Conservation (phyloP, 2,113 vertebrate genomes). For the Ciconia stormi region DNA sequence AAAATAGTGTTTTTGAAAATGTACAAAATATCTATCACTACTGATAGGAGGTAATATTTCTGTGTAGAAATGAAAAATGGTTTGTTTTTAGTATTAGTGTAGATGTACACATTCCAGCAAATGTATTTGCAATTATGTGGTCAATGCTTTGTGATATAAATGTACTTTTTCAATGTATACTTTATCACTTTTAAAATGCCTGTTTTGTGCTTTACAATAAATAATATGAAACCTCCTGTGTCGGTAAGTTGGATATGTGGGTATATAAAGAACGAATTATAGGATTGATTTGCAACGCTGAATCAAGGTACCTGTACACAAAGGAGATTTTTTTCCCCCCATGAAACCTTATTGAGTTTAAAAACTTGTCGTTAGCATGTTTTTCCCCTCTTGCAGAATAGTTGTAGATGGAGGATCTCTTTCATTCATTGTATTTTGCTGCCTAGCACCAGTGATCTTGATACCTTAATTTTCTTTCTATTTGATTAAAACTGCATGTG, state of each 20-base stretch:
- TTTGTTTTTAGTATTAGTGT: slow-evolving; percentile 99
- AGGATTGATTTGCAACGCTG: slow-evolving; percentile 74
- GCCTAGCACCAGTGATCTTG: slow-evolving; percentile 76
- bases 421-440: slow-evolving; percentile 75
- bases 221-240: slow-evolving; percentile 99
- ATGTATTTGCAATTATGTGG: slow-evolving; percentile 98
- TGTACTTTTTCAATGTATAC: slow-evolving; percentile 99
- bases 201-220: slow-evolving; percentile 99
- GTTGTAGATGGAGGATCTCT: slow-evolving; percentile 77
- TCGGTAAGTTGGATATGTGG: slow-evolving; percentile 97
- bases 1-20: slow-evolving; percentile 90
- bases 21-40: slow-evolving; percentile 91
- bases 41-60: slow-evolving; percentile 92
- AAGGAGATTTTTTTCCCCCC: slow-evolving; percentile 61
- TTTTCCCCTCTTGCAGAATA: slow-evolving; percentile 80
- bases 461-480: slow-evolving; percentile 75
- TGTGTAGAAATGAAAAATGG: slow-evolving; percentile 96
- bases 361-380: slow-evolving; percentile 73
- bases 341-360: slow-evolving; percentile 66
- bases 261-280: slow-evolving; percentile 70
- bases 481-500: slow-evolving; percentile 79
- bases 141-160: slow-evolving; percentile 98
- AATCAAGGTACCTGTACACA: slow-evolving; percentile 79
- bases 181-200: slow-evolving; percentile 99
- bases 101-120: slow-evolving; percentile 99